phyloP scores from a whole-genome alignment of 2,888 invertebrate species.

The Tigriopus californicus region DNA sequence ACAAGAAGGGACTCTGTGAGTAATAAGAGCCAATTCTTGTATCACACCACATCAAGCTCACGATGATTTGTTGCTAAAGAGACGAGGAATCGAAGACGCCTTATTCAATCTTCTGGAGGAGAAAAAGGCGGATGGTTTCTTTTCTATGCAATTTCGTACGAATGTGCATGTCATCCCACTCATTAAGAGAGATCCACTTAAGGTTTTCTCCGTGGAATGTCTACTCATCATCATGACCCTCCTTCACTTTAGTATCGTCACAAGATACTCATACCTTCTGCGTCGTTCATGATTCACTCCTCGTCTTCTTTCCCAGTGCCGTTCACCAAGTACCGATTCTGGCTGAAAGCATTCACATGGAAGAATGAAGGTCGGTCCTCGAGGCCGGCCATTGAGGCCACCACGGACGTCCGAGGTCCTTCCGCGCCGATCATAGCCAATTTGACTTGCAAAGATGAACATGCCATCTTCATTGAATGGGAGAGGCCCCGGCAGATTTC shows the following conservation, averaged over 20 bases:
- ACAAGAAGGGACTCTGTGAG: too few relatives aligned
- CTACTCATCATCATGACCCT: not conserved
- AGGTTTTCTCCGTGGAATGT: too few relatives aligned
- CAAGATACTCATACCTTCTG: too few relatives aligned
- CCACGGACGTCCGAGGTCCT: slow-evolving; percentile 67
- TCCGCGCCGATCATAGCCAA: slow-evolving; percentile 61
- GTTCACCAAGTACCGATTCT: slow-evolving; percentile 62
- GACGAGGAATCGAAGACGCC: too few relatives aligned
- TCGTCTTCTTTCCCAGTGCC: slow-evolving; percentile 42
- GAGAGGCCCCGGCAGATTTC: slow-evolving; percentile 53
- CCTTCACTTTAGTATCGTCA: not conserved
- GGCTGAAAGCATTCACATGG: slow-evolving; percentile 60
- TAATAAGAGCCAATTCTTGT: too few relatives aligned
- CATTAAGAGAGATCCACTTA: too few relatives aligned
- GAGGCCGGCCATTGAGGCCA: slow-evolving; percentile 43
- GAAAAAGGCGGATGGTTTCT: too few relatives aligned
- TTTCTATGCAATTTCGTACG: too few relatives aligned
- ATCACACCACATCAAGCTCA: too few relatives aligned
- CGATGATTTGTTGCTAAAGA: too few relatives aligned
- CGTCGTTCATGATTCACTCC: not conserved
- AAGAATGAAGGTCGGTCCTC: slow-evolving; percentile 57
- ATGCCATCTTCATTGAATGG: slow-evolving; percentile 63
- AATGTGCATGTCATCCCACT: too few relatives aligned
- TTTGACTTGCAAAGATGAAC: slow-evolving; percentile 57
- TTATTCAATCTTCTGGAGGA: too few relatives aligned